Conservation (phyloP, 2,888 invertebrate species). For the Platycheirus rosarum region DNA sequence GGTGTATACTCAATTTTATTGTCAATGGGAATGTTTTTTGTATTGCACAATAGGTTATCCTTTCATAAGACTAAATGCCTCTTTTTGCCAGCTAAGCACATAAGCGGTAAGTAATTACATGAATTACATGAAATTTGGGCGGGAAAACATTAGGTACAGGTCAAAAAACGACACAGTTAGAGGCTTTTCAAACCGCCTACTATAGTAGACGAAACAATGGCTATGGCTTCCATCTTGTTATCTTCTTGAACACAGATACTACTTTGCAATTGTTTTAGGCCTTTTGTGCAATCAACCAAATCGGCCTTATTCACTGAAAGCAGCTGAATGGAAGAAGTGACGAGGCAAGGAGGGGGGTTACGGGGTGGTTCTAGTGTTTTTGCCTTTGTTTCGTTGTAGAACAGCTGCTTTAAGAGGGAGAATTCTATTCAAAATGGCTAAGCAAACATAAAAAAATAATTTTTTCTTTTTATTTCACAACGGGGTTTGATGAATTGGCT, state of each 20-base stretch:
- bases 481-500: background rate
- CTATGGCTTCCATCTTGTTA: background rate
- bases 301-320: conserved; percentile 47
- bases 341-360: background rate
- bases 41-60: too few relatives aligned
- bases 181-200: background rate
- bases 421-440: conserved; percentile 16
- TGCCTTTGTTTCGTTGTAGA: conserved; percentile 22
- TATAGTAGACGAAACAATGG: background rate
- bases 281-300: conserved; percentile 56
- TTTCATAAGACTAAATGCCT: background rate
- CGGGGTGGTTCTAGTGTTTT: background rate
- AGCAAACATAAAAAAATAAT: conserved; percentile 14
- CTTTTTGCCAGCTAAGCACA: background rate
- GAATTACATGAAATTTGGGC: conserved; percentile 1
- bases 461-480: background rate
- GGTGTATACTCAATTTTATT: background rate
- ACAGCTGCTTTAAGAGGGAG: background rate
- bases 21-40: background rate
- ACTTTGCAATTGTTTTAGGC: conserved; percentile 17
- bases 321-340: background rate
- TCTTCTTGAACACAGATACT: conserved; percentile 3
- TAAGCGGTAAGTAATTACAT: background rate
- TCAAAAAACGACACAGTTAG: background rate
- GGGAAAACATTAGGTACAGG: background rate